These are phyloP conservation scores for Bubo scandiacus DNA, from an alignment of 2,113 vertebrate genomes.

Conservation along the genomic window DNA sequence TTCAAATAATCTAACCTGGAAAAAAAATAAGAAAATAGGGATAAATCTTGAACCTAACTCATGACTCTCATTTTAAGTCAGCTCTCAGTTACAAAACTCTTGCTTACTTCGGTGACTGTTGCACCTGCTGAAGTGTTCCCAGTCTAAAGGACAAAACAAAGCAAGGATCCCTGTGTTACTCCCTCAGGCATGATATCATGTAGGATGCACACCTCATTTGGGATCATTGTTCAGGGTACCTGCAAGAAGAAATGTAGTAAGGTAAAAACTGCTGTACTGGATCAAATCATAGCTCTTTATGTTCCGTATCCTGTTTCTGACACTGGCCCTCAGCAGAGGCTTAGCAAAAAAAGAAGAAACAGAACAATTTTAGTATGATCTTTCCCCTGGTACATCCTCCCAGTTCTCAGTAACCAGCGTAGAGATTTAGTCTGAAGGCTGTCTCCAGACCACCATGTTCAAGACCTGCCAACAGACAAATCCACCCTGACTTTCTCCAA, in stretches of 20 bases:
- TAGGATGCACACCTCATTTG: not conserved
- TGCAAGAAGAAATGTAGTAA: not conserved
- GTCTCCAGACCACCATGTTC: not conserved
- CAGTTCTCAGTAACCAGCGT: not conserved
- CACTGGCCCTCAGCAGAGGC: not conserved
- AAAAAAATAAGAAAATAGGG: not conserved
- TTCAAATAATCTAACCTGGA: not conserved
- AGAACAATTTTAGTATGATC: not conserved
- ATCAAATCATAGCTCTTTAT: not conserved
- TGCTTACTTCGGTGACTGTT: not conserved
- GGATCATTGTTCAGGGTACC: not conserved
- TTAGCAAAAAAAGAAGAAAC: not conserved
- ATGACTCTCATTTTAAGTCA: not conserved
- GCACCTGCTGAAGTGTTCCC: not conserved
- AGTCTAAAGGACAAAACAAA: not conserved
- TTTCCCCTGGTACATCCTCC: not conserved
- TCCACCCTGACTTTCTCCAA: not conserved
- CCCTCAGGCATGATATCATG: not conserved
- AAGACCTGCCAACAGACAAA: not conserved
- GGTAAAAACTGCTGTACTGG: not conserved
- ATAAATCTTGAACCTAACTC: not conserved
- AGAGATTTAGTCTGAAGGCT: not conserved
- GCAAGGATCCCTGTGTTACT: not conserved
- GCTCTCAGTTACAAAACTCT: not conserved
- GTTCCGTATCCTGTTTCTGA: not conserved